Conservation (phyloP, 2,888 invertebrate genomes). For the Synergus umbraculus region DNA sequence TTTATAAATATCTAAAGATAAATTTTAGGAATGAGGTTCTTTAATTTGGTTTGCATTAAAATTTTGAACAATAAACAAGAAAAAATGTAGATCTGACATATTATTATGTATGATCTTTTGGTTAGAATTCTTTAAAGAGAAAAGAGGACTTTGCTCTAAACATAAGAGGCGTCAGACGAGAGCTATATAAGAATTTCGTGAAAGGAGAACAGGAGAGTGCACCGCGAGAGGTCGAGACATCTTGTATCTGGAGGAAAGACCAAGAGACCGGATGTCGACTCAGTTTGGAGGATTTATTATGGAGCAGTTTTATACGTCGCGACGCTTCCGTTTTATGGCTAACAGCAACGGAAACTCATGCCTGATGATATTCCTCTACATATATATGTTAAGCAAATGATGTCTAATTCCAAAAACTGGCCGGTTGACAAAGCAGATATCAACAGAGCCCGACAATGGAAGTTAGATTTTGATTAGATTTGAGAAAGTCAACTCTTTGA, state of each 20-base stretch:
- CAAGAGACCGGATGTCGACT: constrained; percentile 52
- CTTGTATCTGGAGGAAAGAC: constrained; percentile 41
- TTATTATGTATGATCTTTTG: constrained; percentile 4
- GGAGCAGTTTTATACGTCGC: constrained; percentile 59
- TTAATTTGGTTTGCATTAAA: not conserved
- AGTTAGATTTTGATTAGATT: no score
- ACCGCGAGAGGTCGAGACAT: constrained; percentile 44
- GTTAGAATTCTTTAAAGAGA: constrained; percentile 29
- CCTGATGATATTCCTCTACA: not conserved
- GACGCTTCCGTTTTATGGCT: constrained; percentile 58
- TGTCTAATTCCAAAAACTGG: not conserved
- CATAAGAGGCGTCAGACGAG: constrained; percentile 39
- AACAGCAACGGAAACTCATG: constrained; percentile 39
- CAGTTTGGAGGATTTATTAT: constrained; percentile 58
- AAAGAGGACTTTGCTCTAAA: constrained; percentile 15
- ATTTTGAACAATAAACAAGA: not conserved
- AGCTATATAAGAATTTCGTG: constrained; percentile 37
- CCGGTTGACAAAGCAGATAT: not conserved
- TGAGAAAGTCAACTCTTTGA: no score
- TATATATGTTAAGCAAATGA: constrained; percentile 2
- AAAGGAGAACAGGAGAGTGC: constrained; percentile 43
- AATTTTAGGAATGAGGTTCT: not conserved
- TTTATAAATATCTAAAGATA: not conserved
- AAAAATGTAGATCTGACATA: not conserved
- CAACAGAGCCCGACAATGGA: not conserved